These are phyloP conservation scores for Pheosia gnoma DNA, from an alignment of 2,888 invertebrate genomes.

Conservation along the genomic window DNA sequence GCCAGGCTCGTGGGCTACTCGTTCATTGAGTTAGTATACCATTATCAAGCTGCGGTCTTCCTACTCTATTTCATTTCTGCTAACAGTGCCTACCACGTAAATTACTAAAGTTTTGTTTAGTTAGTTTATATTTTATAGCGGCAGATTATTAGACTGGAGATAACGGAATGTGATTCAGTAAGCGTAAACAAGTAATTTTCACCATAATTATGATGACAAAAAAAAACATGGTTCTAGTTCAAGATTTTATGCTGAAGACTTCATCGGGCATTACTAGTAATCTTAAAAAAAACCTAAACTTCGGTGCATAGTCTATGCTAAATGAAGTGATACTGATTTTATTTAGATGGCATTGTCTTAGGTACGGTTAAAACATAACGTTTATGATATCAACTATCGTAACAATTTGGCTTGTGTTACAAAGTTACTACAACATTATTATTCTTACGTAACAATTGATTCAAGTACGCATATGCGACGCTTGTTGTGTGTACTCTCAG, in stretches of 20 bases:
- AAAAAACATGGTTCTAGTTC: no score
- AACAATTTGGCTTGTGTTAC: not conserved
- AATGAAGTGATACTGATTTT: no score
- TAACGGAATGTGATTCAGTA: not conserved
- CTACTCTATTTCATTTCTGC: slow-evolving; percentile 25
- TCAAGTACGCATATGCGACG: not conserved
- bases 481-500: not conserved
- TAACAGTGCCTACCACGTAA: slow-evolving; percentile 15
- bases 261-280: no score
- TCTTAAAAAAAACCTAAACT: no score
- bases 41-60: slow-evolving; percentile 20
- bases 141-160: slow-evolving; percentile 8
- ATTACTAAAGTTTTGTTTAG: slow-evolving; percentile 18
- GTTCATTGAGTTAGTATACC: slow-evolving; percentile 89
- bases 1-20: slow-evolving; percentile 93
- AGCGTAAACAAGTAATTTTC: not conserved
- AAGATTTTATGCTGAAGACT: no score
- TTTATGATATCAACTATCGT: no score
- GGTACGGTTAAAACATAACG: no score
- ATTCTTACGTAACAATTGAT: not conserved
- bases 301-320: no score
- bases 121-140: slow-evolving; percentile 19
- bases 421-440: not conserved
- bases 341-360: no score
- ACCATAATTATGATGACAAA: not conserved